Percentiles rank a stretch among this genome's conserved stretches.
phyloP scores from a whole-genome alignment of 2,113 vertebrate genomes.

The Scomber japonicus region DNA sequence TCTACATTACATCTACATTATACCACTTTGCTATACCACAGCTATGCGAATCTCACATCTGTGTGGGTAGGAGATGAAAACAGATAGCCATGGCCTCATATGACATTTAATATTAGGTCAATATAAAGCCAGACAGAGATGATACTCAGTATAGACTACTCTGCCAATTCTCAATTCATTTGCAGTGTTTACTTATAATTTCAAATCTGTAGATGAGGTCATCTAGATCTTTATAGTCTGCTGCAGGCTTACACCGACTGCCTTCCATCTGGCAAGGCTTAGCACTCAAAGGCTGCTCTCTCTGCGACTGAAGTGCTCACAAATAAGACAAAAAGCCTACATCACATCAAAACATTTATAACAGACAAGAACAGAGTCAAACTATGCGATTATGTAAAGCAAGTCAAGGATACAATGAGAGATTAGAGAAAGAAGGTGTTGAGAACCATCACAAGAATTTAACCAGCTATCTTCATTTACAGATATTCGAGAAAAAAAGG shows the following conservation, averaged over 20 bases:
- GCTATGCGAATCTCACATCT: not conserved
- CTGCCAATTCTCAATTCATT: constrained; percentile 2
- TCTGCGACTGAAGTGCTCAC: not conserved
- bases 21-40: not conserved
- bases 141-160: not conserved
- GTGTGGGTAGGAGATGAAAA: not conserved
- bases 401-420: not conserved
- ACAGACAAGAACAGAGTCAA: not conserved
- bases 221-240: constrained; percentile 49
- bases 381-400: not conserved
- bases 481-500: too few relatives aligned
- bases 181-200: constrained; percentile 42
- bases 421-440: not conserved
- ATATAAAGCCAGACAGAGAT: not conserved
- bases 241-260: constrained; percentile 14
- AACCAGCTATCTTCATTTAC: too few relatives aligned
- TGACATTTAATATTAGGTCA: not conserved
- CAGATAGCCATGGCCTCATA: not conserved
- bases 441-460: too few relatives aligned
- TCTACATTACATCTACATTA: constrained; percentile 38
- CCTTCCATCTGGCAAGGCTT: constrained; percentile 55
- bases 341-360: constrained; percentile 21
- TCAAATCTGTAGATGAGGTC: constrained; percentile 42
- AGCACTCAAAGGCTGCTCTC: not conserved
- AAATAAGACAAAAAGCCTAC: constrained; percentile 10